A percentile compares a stretch with the other conserved stretches of the same genome.
These are phyloP conservation scores for Chrysolina oricalcia DNA, from an alignment of 2,888 invertebrate species.

Conservation along the genomic window DNA sequence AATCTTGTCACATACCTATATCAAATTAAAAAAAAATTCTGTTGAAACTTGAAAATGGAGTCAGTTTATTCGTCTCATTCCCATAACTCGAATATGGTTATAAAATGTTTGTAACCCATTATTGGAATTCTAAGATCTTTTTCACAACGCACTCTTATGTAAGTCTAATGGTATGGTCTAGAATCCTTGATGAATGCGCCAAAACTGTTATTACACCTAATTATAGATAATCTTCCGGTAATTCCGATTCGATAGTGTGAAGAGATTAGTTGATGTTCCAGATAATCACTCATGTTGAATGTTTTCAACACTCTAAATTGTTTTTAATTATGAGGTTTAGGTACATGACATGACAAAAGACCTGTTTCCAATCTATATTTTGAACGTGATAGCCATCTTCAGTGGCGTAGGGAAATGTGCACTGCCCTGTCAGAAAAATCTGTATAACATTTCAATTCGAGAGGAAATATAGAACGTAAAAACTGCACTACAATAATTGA, in stretches of 20 bases:
- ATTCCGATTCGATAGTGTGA: constrained; percentile 1
- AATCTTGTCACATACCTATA: no score
- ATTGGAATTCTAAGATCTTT: constrained; percentile 1
- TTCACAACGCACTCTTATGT: constrained; percentile 7
- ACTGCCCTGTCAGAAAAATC: no score
- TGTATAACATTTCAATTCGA: no score
- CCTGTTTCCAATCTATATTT: background rate
- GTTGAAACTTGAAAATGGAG: background rate
- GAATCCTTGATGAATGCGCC: background rate
- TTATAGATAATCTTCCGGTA: constrained; percentile 11
- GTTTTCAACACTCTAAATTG: constrained; percentile 14
- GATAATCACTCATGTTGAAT: constrained; percentile 24
- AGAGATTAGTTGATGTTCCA: constrained; percentile 20
- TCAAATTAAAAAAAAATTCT: background rate
- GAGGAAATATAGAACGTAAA: no score
- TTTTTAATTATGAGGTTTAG: background rate
- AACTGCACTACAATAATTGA: no score
- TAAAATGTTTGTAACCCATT: background rate
- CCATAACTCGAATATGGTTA: background rate
- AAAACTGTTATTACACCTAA: constrained; percentile 16
- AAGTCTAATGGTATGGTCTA: background rate
- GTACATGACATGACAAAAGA: constrained; percentile 4
- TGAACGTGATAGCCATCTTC: background rate
- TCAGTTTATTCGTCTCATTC: background rate
- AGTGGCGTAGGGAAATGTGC: background rate